A percentile compares a stretch with the other conserved stretches of the same genome.
Evolutionary conservation across 2,797 vertebrate species (phyloP).

Genomic region (Paedocypris micromegethes): DNA sequence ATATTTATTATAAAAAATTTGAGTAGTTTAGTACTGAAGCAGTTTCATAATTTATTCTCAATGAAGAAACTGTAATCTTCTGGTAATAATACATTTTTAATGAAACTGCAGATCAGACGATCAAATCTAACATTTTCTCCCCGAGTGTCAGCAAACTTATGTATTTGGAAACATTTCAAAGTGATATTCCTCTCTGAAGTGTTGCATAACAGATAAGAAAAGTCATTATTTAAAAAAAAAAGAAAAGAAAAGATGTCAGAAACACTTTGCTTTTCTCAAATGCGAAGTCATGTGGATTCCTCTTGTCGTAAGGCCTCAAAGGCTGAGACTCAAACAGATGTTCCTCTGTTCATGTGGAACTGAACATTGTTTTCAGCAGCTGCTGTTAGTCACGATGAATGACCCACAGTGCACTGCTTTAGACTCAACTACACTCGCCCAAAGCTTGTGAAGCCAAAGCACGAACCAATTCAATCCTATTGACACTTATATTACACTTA

Average conservation of each 20-base stretch:
- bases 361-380: slow-evolving; percentile 53
- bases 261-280: slow-evolving; percentile 9
- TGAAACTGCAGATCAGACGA: slow-evolving; percentile 44
- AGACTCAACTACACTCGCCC: slow-evolving; percentile 38
- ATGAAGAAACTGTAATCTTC: slow-evolving; percentile 1
- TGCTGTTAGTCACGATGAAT: slow-evolving; percentile 44
- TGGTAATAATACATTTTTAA: slow-evolving; percentile 13
- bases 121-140: slow-evolving; percentile 53
- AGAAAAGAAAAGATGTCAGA: slow-evolving; percentile 42
- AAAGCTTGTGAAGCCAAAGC: slow-evolving; percentile 21
- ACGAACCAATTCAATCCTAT: no score
- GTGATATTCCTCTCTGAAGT: no score
- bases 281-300: slow-evolving; percentile 42
- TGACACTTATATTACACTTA: no score
- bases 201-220: no score
- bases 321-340: slow-evolving; percentile 59
- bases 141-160: slow-evolving; percentile 43
- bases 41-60: slow-evolving; percentile 8
- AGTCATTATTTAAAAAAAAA: slow-evolving; percentile 23
- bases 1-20: no score
- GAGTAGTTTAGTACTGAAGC: not conserved
- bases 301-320: slow-evolving; percentile 57
- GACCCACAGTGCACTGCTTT: not conserved
- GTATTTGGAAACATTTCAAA: no score
- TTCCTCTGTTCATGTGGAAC: slow-evolving; percentile 52